Percentiles rank a stretch among this genome's conserved stretches.
Evolutionary conservation across 2,113 vertebrate species (phyloP).

Genomic region (Thalassarche chlororhynchos): DNA sequence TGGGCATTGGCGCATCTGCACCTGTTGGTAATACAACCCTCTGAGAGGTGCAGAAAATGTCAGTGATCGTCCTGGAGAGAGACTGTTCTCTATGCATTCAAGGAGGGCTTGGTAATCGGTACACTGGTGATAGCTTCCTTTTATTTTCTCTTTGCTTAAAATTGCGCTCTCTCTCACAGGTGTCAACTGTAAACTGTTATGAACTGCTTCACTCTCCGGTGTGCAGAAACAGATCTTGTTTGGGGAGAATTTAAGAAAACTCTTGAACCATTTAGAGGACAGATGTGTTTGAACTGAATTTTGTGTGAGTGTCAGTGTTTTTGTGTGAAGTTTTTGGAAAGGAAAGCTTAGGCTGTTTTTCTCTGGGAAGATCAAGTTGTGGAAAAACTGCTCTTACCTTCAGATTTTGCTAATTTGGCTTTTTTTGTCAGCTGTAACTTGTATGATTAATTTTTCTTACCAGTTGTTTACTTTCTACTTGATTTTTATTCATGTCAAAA

Average conservation of each 20-base stretch:
- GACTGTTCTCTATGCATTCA: not conserved
- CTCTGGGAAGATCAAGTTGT: not conserved
- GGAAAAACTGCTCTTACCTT: not conserved
- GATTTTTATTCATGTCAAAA: not conserved
- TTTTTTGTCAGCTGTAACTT: not conserved
- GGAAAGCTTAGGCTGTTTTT: not conserved
- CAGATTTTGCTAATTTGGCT: not conserved
- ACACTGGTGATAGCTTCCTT: not conserved
- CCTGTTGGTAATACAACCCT: not conserved
- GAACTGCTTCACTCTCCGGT: not conserved
- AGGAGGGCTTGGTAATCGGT: fast-evolving
- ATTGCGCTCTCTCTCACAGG: not conserved
- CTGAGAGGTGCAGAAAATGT: not conserved
- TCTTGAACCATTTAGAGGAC: not conserved
- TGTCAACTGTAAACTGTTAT: not conserved
- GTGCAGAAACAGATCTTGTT: not conserved
- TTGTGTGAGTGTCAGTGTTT: not conserved
- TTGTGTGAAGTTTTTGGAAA: not conserved
- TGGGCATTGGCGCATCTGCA: not conserved
- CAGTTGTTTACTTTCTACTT: not conserved
- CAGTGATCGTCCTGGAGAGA: fast-evolving
- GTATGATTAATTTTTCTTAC: not conserved
- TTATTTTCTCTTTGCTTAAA: not conserved
- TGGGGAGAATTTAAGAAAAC: not conserved
- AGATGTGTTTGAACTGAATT: not conserved